These are phyloP conservation scores for Potorous gilbertii DNA, from an alignment of 2,797 vertebrate genomes.

Conservation along the genomic window DNA sequence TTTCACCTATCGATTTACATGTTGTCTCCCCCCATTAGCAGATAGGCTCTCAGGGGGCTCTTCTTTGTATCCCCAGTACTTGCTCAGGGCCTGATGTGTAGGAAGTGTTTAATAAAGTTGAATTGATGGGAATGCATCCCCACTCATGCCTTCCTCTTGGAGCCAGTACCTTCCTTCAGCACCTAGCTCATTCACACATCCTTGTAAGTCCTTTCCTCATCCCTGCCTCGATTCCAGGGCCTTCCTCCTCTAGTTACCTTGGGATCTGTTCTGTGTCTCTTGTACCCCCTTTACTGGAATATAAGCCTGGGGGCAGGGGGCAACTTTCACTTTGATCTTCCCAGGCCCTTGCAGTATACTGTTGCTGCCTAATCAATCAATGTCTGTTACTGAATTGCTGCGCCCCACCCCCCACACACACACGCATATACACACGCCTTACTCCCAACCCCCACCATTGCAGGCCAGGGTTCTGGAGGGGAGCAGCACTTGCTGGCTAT, in stretches of 20 bases:
- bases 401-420: too few relatives aligned
- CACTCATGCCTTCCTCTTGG: not conserved
- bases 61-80: too few relatives aligned
- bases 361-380: not conserved
- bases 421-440: too few relatives aligned
- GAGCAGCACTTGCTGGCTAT: not conserved
- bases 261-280: too few relatives aligned
- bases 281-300: not conserved
- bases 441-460: not conserved
- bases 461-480: not conserved
- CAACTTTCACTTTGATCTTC: not conserved
- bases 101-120: too few relatives aligned
- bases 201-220: not conserved
- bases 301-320: not conserved
- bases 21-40: too few relatives aligned
- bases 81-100: too few relatives aligned
- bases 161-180: not conserved
- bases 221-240: not conserved
- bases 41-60: too few relatives aligned
- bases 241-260: not conserved
- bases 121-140: not conserved
- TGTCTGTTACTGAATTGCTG: not conserved
- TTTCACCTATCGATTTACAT: too few relatives aligned
- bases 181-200: not conserved
- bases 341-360: not conserved